A percentile compares a stretch with the other conserved stretches of the same genome.
phyloP scores from a whole-genome alignment of 2,888 invertebrate species.

The Siphonodentalium dalli region DNA sequence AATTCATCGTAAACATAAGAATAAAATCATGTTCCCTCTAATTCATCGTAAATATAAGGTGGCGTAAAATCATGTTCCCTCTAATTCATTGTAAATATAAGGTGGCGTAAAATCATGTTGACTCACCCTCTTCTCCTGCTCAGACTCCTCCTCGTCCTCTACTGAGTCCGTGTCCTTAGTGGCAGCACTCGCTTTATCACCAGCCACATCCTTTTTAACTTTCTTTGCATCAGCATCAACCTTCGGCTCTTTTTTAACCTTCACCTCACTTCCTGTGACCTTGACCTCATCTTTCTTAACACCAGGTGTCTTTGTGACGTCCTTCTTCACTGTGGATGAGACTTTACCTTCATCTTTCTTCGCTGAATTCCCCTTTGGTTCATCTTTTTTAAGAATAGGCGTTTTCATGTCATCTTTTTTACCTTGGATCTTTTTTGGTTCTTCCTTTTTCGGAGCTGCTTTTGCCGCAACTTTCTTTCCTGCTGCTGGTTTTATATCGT shows the following conservation, averaged over 20 bases:
- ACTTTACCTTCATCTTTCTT: no score
- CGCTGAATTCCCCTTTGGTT: no score
- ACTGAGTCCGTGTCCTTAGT: neutral
- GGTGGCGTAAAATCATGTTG: no score
- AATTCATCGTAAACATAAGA: no score
- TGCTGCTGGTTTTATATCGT: conserved; percentile 2
- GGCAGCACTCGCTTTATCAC: neutral
- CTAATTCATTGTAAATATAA: no score
- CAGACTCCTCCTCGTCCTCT: conserved; percentile 3
- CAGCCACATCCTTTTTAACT: conserved; percentile 11
- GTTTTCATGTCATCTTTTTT: conserved; percentile 32
- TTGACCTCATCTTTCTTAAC: neutral
- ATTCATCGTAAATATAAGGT: no score
- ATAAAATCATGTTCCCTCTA: no score
- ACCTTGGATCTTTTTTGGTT: conserved; percentile 9
- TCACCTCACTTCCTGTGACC: no score
- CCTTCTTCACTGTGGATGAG: neutral
- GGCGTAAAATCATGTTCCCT: no score
- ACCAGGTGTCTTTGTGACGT: neutral
- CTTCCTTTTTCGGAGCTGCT: conserved; percentile 12
- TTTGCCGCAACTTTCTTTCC: neutral
- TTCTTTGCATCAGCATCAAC: conserved; percentile 14
- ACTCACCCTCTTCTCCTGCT: conserved; percentile 13
- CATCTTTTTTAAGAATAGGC: conserved; percentile 35
- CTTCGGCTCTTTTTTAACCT: conserved; percentile 1